These are phyloP conservation scores for Molanna angustata DNA, from an alignment of 2,888 invertebrate genomes.

Conservation along the genomic window DNA sequence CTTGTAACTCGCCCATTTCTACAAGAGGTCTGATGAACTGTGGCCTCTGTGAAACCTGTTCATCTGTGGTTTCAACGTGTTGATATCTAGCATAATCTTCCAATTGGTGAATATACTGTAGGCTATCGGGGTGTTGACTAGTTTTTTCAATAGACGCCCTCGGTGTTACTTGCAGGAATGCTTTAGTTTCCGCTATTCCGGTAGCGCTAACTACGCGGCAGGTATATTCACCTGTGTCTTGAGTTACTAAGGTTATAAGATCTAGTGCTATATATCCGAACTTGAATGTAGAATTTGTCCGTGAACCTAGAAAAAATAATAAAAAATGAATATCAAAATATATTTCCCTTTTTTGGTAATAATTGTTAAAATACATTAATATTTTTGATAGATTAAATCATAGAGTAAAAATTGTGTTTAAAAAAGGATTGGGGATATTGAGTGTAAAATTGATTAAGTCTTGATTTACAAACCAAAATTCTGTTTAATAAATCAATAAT, in stretches of 20 bases:
- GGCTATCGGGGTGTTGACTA: conserved; percentile 88
- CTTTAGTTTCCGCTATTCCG: conserved; percentile 84
- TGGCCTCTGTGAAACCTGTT: conserved; percentile 75
- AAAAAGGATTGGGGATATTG: too few relatives aligned
- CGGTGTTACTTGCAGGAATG: conserved; percentile 75
- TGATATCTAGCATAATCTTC: conserved; percentile 89
- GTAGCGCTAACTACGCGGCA: conserved; percentile 85
- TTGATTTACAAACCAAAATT: too few relatives aligned
- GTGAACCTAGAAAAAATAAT: conserved; percentile 67
- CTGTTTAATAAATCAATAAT: too few relatives aligned
- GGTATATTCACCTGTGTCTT: conserved; percentile 88
- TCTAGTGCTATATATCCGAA: conserved; percentile 97
- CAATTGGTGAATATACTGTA: conserved; percentile 85
- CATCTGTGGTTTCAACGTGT: conserved; percentile 80
- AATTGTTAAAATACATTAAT: too few relatives aligned
- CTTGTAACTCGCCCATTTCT: conserved; percentile 82
- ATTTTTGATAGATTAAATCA: too few relatives aligned
- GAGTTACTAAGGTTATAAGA: conserved; percentile 78
- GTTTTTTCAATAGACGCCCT: conserved; percentile 82
- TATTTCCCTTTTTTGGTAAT: too few relatives aligned
- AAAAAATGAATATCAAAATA: conserved; percentile 8
- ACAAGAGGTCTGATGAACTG: conserved; percentile 85
- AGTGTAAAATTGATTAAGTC: too few relatives aligned
- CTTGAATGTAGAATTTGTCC: conserved; percentile 92
- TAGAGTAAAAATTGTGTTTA: too few relatives aligned